Evolutionary conservation across 2,888 invertebrate species (phyloP), one percentile per base, ranked within the genome.

Genomic region (Drosophila barbarae): DNA sequence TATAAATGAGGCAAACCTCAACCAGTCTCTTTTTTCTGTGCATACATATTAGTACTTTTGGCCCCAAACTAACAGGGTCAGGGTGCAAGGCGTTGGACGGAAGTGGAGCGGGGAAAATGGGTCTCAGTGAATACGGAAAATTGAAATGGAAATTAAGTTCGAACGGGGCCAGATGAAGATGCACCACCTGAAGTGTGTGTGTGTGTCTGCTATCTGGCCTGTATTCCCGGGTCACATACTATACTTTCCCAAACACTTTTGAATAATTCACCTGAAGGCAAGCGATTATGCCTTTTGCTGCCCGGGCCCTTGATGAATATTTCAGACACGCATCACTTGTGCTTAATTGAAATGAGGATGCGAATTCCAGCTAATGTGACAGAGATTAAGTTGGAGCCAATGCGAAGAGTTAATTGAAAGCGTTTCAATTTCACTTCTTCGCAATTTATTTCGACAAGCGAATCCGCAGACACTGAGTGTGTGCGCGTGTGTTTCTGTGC

Each of bases 81-180:
- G 38, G 26, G 9, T 12, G 55, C 46, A 32, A 15, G 21, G 13
- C 39, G 5, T 6, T 42, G 30, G 28, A 4, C 8, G 23, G 26
- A 9, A 4, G 35, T 32, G 30, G 30, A n/a, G n/a, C 18, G 5
- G 35, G 23, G 9, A 36, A 28, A 18, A 38, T n/a, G 50, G 44
- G 18, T 50, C 26, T 35, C 46, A 49, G 42, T 41, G 42, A 63
- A 47, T 44, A 51, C 44, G 38, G 57, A 51, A 66, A 65, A 71
- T 61, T 66, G 57, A 71, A 69, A 69, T 69, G 50, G 52, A 71
- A 70, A 71, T 70, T 70, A 64, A 54, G 56, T 56, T 58, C 36
- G 57, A 60, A 42, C 38, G 38, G 30, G 49, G 15, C 34, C 39
- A 60, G 56, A 56, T 47, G 47, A 30, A 59, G 59, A 56, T 46